A percentile compares a stretch with the other conserved stretches of the same genome.
Evolutionary conservation across 1,140 invertebrate genomes (phyloP).

Genomic region (Ostrea edulis): DNA sequence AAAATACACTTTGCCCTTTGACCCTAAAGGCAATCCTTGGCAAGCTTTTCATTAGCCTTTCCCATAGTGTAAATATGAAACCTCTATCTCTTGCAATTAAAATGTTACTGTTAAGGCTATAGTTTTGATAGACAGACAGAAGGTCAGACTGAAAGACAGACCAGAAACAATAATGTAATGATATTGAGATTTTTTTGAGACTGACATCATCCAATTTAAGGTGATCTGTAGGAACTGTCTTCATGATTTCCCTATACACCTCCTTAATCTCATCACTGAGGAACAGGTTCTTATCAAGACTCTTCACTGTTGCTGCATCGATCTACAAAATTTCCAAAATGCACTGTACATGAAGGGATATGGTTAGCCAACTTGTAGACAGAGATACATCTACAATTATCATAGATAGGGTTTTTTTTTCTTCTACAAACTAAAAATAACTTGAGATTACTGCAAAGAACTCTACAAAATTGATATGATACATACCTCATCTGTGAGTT

Average conservation of each 20-base stretch:
- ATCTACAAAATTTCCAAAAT: conserved; percentile 66
- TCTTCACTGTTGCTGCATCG: conserved; percentile 75
- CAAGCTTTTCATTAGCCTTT: too few species aligned
- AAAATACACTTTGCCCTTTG: too few species aligned
- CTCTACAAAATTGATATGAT: neutral
- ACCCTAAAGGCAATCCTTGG: too few species aligned
- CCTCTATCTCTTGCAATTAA: too few species aligned
- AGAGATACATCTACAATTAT: too few species aligned
- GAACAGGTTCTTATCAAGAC: conserved; percentile 78
- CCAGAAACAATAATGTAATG: too few species aligned
- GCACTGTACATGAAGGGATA: neutral
- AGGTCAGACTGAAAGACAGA: too few species aligned
- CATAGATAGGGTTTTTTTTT: too few species aligned
- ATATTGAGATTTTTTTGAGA: neutral
- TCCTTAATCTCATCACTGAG: conserved; percentile 78
- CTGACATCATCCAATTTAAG: conserved; percentile 76
- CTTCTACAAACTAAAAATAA: neutral
- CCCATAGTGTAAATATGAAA: too few species aligned
- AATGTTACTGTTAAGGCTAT: too few species aligned
- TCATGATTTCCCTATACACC: conserved; percentile 79
- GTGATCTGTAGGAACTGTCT: conserved; percentile 76
- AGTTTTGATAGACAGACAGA: too few species aligned
- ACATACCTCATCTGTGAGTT: conserved; percentile 76
- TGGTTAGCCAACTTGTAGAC: neutral
- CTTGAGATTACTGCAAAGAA: neutral